A percentile compares a stretch with the other conserved stretches of the same genome.
phyloP scores from a whole-genome alignment of 2,797 vertebrate genomes.

The Florisuga fusca region DNA sequence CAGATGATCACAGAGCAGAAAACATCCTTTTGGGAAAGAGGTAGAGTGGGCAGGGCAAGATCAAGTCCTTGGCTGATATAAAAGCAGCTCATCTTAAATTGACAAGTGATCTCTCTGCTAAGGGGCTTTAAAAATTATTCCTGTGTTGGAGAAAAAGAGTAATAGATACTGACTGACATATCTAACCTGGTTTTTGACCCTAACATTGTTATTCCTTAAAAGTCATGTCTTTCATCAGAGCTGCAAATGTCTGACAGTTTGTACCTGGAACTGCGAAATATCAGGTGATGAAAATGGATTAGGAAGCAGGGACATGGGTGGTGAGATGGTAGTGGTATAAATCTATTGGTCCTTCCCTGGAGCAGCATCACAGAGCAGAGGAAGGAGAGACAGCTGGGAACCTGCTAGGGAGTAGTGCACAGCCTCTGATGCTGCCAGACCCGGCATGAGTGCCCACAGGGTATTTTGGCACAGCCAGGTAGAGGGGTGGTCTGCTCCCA shows the following conservation, averaged over 20 bases:
- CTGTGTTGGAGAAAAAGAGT: not conserved
- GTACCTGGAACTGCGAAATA: not conserved
- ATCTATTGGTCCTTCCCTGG: not conserved
- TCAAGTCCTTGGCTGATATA: not conserved
- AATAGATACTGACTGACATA: not conserved
- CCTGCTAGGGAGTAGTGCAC: fast-evolving
- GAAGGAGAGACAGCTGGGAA: not conserved
- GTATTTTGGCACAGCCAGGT: not conserved
- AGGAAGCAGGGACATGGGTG: not conserved
- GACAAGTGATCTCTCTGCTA: not conserved
- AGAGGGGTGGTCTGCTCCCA: not conserved
- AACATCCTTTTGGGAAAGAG: not conserved
- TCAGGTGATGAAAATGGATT: not conserved
- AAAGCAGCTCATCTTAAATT: not conserved
- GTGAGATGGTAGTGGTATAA: not conserved
- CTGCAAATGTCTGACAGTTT: not conserved
- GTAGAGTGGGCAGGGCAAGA: not conserved
- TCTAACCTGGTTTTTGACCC: not conserved
- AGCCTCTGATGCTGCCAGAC: not conserved
- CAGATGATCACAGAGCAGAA: not conserved
- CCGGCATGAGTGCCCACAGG: fast-evolving
- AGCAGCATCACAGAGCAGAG: not conserved
- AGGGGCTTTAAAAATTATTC: not conserved
- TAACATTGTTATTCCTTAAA: not conserved
- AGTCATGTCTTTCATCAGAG: not conserved